phyloP scores from a whole-genome alignment of 2,888 invertebrate species.

The Monoplex corrugatus region DNA sequence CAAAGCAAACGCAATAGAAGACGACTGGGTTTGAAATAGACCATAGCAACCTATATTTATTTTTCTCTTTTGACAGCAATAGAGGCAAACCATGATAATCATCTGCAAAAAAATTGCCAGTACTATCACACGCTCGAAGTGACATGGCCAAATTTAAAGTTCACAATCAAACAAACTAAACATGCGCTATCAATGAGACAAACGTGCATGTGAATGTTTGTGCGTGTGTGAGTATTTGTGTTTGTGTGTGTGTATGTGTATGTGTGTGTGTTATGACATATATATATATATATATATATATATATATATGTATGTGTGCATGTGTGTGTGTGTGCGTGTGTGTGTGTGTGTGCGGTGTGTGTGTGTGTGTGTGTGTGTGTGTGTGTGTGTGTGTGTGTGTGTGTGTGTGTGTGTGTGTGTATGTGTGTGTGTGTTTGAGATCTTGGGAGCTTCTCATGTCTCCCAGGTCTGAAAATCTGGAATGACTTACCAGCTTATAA shows the following conservation, averaged over 20 bases:
- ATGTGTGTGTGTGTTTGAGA: neutral
- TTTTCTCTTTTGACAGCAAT: too few relatives aligned
- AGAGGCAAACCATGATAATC: neutral
- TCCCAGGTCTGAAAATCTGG: too few relatives aligned
- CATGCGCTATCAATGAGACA: too few relatives aligned
- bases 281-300: neutral
- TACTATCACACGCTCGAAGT: neutral
- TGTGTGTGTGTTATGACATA: neutral
- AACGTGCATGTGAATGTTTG: neutral
- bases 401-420: neutral
- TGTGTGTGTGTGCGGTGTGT: neutral
- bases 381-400: neutral
- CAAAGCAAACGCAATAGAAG: too few relatives aligned
- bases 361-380: neutral
- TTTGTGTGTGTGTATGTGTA: neutral
- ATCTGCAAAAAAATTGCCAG: too few relatives aligned
- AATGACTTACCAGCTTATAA: too few relatives aligned
- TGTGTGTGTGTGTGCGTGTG: neutral
- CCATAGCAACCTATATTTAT: too few relatives aligned
- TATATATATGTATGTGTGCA: neutral
- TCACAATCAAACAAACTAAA: too few relatives aligned
- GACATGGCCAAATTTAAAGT: too few relatives aligned
- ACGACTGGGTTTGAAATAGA: too few relatives aligned
- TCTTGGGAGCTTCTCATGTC: neutral
- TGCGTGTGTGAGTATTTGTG: neutral